Percentiles rank a stretch among this genome's conserved stretches.
Evolutionary conservation across 2,113 vertebrate species (phyloP).

Genomic region (Turnix velox): DNA sequence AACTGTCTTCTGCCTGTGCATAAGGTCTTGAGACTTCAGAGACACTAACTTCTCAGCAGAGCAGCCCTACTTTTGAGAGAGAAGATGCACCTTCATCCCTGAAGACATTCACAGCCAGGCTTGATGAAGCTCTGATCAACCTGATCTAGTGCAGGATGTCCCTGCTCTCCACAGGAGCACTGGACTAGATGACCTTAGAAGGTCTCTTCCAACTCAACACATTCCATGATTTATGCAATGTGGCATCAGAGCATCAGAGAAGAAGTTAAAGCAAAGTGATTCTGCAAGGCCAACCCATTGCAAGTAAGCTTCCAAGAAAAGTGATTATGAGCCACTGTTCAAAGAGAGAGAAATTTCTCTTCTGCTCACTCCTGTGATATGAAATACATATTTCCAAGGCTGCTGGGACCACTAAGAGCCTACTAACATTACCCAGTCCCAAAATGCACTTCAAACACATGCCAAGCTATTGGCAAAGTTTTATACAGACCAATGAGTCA

Average conservation of each 20-base stretch:
- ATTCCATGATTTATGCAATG: not conserved
- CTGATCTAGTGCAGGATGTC: too few relatives aligned
- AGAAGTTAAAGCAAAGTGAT: not conserved
- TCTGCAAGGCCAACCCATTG: not conserved
- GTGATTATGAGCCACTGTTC: not conserved
- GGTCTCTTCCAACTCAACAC: too few relatives aligned
- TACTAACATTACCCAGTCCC: constrained; percentile 18
- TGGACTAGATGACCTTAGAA: too few relatives aligned
- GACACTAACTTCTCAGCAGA: not conserved
- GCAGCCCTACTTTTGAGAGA: not conserved
- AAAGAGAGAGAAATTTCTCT: not conserved
- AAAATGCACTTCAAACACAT: constrained; percentile 14
- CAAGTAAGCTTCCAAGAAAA: not conserved
- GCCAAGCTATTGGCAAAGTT: constrained; percentile 18
- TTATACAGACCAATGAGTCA: constrained; percentile 28
- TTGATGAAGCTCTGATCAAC: too few relatives aligned
- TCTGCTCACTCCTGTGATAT: not conserved
- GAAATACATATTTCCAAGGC: constrained; percentile 15
- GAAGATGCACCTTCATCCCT: too few relatives aligned
- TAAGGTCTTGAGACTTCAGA: not conserved
- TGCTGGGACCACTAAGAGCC: constrained; percentile 17
- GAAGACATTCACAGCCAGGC: too few relatives aligned
- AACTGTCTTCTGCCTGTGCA: not conserved
- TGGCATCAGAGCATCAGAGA: not conserved
- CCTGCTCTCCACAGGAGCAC: too few relatives aligned